These are phyloP conservation scores for Anthrax anthrax DNA, from an alignment of 2,888 invertebrate genomes.

Conservation along the genomic window DNA sequence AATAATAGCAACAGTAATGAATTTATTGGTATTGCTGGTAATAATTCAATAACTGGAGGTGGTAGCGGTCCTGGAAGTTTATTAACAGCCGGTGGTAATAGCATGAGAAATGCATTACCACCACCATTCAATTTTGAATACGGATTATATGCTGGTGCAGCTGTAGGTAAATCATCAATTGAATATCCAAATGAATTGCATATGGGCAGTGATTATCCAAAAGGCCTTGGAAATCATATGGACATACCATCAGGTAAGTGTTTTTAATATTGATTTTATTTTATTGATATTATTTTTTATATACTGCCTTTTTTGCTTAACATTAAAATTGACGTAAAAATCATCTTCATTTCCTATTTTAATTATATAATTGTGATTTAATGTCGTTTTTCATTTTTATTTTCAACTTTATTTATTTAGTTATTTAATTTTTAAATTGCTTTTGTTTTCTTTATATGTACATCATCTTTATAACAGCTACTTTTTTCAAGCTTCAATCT, in stretches of 20 bases:
- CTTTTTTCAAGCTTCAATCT: too few relatives aligned
- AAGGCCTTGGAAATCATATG: slow-evolving; percentile 34
- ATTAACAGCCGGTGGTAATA: not conserved
- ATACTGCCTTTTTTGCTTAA: too few relatives aligned
- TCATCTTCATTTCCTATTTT: too few relatives aligned
- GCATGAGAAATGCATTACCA: slow-evolving; percentile 11
- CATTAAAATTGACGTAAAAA: too few relatives aligned
- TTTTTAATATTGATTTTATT: not conserved
- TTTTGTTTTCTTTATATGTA: too few relatives aligned
- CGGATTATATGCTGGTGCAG: slow-evolving; percentile 7
- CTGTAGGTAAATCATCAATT: slow-evolving; percentile 14
- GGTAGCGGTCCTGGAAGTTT: slow-evolving; percentile 10
- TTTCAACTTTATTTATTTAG: too few relatives aligned
- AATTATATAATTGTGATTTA: too few relatives aligned
- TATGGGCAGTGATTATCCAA: slow-evolving; percentile 30
- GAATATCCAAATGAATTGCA: slow-evolving; percentile 33
- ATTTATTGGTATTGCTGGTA: not conserved
- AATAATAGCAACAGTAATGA: not conserved
- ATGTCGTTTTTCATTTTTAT: too few relatives aligned
- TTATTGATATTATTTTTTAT: not conserved
- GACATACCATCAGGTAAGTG: slow-evolving; percentile 35
- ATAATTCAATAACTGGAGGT: slow-evolving; percentile 9
- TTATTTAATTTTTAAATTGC: too few relatives aligned
- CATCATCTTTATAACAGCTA: too few relatives aligned
- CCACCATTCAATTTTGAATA: slow-evolving; percentile 15